These are phyloP conservation scores for Gavia stellata DNA, from an alignment of 2,113 vertebrate genomes.

Conservation along the genomic window DNA sequence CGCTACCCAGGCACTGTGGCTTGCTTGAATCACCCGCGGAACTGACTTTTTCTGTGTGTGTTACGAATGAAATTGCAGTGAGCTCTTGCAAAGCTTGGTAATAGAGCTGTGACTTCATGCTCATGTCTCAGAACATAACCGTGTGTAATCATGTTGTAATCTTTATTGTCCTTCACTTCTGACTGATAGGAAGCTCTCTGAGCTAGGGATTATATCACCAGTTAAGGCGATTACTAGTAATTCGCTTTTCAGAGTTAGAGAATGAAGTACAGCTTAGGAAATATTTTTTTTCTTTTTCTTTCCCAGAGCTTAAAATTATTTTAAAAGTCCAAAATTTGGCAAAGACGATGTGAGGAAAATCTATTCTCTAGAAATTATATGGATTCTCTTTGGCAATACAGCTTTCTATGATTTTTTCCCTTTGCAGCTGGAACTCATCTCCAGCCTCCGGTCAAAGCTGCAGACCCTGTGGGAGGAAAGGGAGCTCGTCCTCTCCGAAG, in stretches of 20 bases:
- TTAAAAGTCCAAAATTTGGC: not conserved
- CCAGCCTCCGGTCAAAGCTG: constrained; percentile 69
- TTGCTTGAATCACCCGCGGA: not conserved
- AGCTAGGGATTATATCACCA: not conserved
- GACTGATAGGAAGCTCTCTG: not conserved
- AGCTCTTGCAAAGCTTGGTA: not conserved
- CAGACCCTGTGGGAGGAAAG: constrained; percentile 62
- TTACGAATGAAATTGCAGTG: not conserved
- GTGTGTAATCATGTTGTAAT: not conserved
- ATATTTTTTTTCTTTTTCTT: not conserved
- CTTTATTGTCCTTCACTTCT: not conserved
- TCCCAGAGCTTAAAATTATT: not conserved
- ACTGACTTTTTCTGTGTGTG: not conserved
- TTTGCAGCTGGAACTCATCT: constrained; percentile 74
- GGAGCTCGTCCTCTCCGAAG: constrained; percentile 59
- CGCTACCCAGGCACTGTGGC: not conserved
- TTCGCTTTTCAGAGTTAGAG: not conserved
- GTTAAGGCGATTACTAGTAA: not conserved
- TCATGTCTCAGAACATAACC: not conserved
- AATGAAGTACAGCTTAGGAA: not conserved
- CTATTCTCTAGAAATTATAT: accelerated
- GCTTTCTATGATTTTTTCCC: not conserved
- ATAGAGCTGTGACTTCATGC: not conserved
- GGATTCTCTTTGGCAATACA: not conserved
- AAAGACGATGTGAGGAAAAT: accelerated